phyloP scores from a whole-genome alignment of 2,113 vertebrate species.

The Capreolus pygargus region DNA sequence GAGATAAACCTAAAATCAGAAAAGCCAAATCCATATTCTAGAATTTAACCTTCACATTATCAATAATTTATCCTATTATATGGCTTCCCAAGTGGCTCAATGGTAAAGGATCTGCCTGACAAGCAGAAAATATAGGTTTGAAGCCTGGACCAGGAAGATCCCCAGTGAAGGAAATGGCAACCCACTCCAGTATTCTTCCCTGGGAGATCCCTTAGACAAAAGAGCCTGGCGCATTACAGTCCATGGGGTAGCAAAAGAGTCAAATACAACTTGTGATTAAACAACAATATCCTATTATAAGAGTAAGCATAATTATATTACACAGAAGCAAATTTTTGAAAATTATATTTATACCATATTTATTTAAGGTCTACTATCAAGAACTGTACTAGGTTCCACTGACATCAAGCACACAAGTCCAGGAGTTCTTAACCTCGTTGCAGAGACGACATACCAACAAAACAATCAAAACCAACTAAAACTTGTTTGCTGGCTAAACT shows the following conservation, averaged over 20 bases:
- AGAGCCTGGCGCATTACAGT: neutral
- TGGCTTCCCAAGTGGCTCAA: neutral
- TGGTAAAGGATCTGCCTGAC: neutral
- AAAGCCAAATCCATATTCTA: conserved; percentile 22
- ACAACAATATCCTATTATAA: neutral
- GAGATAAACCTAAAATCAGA: conserved; percentile 1
- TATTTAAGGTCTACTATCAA: neutral
- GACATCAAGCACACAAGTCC: neutral
- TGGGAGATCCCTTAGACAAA: neutral
- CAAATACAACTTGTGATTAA: neutral
- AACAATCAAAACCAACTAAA: conserved; percentile 20
- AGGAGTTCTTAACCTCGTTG: neutral
- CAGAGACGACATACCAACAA: neutral
- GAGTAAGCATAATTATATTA: neutral
- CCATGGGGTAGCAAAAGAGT: neutral
- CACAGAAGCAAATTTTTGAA: neutral
- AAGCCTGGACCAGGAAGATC: neutral
- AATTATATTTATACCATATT: neutral
- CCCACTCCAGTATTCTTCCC: neutral
- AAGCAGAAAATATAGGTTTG: neutral
- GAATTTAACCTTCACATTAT: conserved; percentile 7
- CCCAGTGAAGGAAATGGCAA: neutral
- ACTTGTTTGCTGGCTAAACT: neutral
- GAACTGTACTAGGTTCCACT: neutral
- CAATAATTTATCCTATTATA: neutral